Base-by-base conservation (phyloP, 2,113 vertebrate species). In the Nibea albiflora region DNA sequence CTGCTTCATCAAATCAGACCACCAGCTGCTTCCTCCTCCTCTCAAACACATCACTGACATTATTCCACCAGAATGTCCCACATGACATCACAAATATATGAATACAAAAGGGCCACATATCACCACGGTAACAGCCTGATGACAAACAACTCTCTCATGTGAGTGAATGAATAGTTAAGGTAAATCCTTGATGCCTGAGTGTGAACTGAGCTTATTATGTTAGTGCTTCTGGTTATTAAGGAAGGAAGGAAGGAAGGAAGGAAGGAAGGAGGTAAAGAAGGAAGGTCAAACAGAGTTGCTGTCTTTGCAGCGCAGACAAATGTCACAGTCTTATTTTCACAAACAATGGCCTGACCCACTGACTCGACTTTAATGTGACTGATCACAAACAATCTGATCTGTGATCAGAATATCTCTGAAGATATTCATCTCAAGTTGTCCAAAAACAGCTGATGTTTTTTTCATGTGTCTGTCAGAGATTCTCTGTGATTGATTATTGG, bases 161-260 rank as follows among this genome's bases (percentile, higher is more conserved):
- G 74, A 83, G 57, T 84, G 73, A 54, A 72, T 71, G 78, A 79
- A 71, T 8, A 63, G 42, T 79, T 78, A 89, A 86, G 79, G 82
- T 88, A 80, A 89, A 76, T 84, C 76, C 68, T 84, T 82, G 87
- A 90, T 86, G 92, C 91, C 91, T 91, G 91, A 92, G 91, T 84
- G 88, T 89, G 81, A 92, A 76, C 86, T 85, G 88, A 92, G 92
- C 86, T 89, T 91, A 91, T 88, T 67, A 65, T 90, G 85, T 94
- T 90, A 91, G 92, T 93, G 92, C 90, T 86, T 91, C 77, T 89
- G 85, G 83, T 86, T 61, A 80, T 73, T 60, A 31, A 63, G 47
- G 46, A 64, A 49, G 60, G 50, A 46, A 20, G 47, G 46, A 70
- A 49, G 60, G 50, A 46, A 20, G 20, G 31, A 75, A 26, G 62